phyloP scores from a whole-genome alignment of 2,113 vertebrate genomes.

The Andinoacara biseriatus region DNA sequence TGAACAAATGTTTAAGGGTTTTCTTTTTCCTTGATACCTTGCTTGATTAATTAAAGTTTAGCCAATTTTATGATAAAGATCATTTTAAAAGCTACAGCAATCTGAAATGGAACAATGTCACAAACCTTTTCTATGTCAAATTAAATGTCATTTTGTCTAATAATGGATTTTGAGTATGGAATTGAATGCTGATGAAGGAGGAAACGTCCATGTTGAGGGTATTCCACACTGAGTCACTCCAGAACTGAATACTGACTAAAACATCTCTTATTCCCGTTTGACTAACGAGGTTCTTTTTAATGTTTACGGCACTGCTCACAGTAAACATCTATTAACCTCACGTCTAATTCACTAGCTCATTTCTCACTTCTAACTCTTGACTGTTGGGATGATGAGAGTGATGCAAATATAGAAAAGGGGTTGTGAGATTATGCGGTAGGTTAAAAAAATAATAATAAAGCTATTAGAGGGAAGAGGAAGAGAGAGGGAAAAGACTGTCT shows the following conservation, averaged over 20 bases:
- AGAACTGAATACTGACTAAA: not conserved
- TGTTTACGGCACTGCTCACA: not conserved
- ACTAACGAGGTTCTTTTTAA: not conserved
- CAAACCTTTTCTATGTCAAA: not conserved
- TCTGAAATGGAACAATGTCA: not conserved
- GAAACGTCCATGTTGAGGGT: not conserved
- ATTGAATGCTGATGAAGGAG: not conserved
- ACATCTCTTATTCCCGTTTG: not conserved
- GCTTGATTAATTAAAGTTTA: not conserved
- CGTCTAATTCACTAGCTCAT: not conserved
- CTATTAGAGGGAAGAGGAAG: not conserved
- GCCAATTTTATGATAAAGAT: not conserved
- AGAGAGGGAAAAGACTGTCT: not conserved
- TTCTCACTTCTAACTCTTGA: not conserved
- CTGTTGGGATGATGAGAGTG: constrained; percentile 1
- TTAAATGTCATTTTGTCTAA: not conserved
- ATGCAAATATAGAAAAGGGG: constrained; percentile 7
- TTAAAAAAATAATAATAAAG: not conserved
- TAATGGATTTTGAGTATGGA: not conserved
- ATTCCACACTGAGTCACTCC: no score
- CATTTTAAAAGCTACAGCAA: not conserved
- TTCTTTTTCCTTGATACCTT: not conserved
- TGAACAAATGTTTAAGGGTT: not conserved
- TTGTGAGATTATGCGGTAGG: not conserved
- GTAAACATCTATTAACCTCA: constrained; percentile 21